Base-by-base conservation (phyloP, 2,113 vertebrate species). In the Collichthys lucidus region DNA sequence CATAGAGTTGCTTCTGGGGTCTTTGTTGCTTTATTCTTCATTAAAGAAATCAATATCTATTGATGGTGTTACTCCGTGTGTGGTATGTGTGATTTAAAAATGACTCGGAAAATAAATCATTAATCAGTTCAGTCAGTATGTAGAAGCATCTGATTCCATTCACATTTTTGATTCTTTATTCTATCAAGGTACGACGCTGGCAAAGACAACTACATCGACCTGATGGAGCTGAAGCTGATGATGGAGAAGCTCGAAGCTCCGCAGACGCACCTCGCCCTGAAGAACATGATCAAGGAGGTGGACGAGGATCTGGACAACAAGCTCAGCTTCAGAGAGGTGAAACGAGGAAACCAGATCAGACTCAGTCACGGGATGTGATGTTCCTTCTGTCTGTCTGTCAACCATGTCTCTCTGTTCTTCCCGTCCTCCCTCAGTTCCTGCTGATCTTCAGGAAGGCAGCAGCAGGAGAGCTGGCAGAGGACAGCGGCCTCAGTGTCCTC, bases 241-340 rank as follows among this genome's bases (percentile, higher is more conserved):
- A 99, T 99, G 98, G 98, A 99, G 86, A 99, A 98, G 63, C 95
- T 99, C 0, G 97, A 93, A 0, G 98, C 98, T 0, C 97, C 98
- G 0, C 97, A 99, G 92, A 99, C 98, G 0, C 98, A 99, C 87
- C 82, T 99, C 12, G 97, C 96, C 4, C 88, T 99, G 89, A 99
- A 99, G 86, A 98, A 98, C 94, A 99, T 99, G 98, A 99, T 99
- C 89, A 98, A 97, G 82, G 98, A 99, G 70, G 98, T 99, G 80
- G 98, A 99, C 0, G 98, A 99, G 83, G 98, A 99, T 86, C 93
- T 99, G 31, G 98, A 98, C 83, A 95, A 95, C 89, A 99, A 98
- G 80, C 96, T 99, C 12, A 97, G 96, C 91, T 98, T 98, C 92
- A 96, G 97, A 90, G 98, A 99, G 96, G 98, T 98, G 70, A 93